These are phyloP conservation scores for Galeopterus variegatus DNA, from an alignment of 2,113 vertebrate species.

Conservation along the genomic window DNA sequence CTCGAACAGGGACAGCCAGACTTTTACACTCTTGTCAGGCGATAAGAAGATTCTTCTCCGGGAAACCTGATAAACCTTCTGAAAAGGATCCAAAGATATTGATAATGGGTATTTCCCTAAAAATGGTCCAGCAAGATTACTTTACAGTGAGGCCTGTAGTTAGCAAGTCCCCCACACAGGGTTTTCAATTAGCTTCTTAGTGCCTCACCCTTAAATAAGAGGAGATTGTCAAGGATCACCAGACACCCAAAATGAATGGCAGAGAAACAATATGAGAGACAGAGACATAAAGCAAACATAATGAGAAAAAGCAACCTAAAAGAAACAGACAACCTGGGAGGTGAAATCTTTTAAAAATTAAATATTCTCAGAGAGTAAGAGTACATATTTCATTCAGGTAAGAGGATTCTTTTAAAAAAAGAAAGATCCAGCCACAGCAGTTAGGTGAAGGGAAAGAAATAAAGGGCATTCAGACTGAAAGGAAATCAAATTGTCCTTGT, in stretches of 20 bases:
- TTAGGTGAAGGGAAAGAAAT: too few relatives aligned
- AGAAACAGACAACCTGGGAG: not conserved
- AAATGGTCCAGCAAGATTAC: not conserved
- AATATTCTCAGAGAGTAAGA: not conserved
- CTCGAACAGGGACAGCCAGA: not conserved
- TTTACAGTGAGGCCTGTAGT: not conserved
- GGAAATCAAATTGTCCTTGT: too few relatives aligned
- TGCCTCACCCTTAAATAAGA: not conserved
- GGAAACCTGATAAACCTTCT: not conserved
- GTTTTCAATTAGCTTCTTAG: not conserved
- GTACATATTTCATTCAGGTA: not conserved
- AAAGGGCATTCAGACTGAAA: too few relatives aligned
- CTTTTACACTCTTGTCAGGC: not conserved
- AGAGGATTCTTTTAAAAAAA: constrained; percentile 18
- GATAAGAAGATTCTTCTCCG: constrained; percentile 16
- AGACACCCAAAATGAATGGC: not conserved
- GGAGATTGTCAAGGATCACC: not conserved
- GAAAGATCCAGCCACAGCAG: not conserved
- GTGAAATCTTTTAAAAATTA: constrained; percentile 36
- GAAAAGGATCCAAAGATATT: not conserved
- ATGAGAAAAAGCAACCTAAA: not conserved
- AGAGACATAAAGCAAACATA: not conserved
- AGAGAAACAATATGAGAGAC: not conserved
- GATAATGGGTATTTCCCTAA: not conserved
- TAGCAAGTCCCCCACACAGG: not conserved